Evolutionary conservation across 1,140 invertebrate genomes (phyloP).

Genomic region (Bombus soroeensis): DNA sequence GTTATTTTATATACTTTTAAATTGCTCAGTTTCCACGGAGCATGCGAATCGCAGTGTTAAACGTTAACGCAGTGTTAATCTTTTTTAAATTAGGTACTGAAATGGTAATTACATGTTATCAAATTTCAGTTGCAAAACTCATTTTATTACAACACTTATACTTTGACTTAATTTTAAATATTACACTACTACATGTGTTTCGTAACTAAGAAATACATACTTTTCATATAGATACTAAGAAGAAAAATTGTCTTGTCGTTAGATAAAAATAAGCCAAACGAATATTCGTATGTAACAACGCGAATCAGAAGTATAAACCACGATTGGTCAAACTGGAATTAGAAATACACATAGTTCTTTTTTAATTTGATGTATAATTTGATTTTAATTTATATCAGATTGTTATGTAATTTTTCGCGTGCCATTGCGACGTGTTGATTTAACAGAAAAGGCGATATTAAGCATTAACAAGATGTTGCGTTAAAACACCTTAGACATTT

Average conservation of each 20-base stretch:
- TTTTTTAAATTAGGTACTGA: no score
- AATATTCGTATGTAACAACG: background rate
- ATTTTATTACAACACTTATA: no score
- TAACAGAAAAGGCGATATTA: background rate
- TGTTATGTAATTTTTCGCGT: background rate
- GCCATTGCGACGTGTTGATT: background rate
- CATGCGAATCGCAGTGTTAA: background rate
- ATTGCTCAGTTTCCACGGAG: background rate
- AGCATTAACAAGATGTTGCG: slow-evolving; percentile 33
- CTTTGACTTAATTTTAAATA: no score
- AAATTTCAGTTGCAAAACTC: no score
- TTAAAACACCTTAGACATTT: slow-evolving; percentile 37
- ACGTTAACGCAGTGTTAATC: no score
- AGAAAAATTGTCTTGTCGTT: background rate
- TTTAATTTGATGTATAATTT: background rate
- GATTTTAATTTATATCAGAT: no score
- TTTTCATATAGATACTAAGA: no score
- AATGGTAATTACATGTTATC: no score
- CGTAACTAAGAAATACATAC: no score
- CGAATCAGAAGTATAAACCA: background rate
- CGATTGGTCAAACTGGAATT: background rate
- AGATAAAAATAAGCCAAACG: background rate
- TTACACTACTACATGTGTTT: no score
- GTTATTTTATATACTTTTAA: background rate
- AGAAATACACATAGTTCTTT: background rate